Base-by-base conservation (phyloP, 2,113 vertebrate species). In the Scortum barcoo region DNA sequence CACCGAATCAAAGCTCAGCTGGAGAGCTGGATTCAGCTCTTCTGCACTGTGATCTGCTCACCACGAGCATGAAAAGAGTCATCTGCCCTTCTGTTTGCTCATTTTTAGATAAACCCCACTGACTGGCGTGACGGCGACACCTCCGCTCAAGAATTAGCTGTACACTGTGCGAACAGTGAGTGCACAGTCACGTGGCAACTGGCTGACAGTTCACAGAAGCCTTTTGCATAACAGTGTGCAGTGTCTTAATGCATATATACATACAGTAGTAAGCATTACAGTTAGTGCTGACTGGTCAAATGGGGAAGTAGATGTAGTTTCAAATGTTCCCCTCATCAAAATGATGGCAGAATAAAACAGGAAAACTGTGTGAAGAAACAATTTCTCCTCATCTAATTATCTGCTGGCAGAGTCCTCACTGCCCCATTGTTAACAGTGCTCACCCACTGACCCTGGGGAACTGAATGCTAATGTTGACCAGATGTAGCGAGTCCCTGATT, bases 391-490 rank as follows among this genome's bases (percentile, higher is more conserved):
- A 78, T 86, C 68, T 81, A 78, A 86, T 90, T 83, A 81, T 89
- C 44, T 53, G 71, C 75, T 90, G 87, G 84, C 87, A 71, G 33
- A n/a, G 40, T 78, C 61, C 26, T 69, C 16, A 33, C 86, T 46
- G 82, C 78, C 71, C 82, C 76, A 62, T 88, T 88, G 91, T 83
- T 85, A 88, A 86, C 85, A 87, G 54, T 16, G 56, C 56, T 90
- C 84, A 89, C 80, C 85, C 86, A 76, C 83, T 91, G 90, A 93
- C 91, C 92, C 86, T n/a, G 12, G 72, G 75, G 80, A 84, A 30
- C 82, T 50, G 51, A 77, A 86, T 86, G 87, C 88, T 92, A 93
- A 94, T 93, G 90, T 76, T 86, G 86, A 93, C 87, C 90, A 93
- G 91, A 91, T 94, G 93, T 90, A 85, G 83, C 51, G 3, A 85